Base-by-base conservation (phyloP, 2,113 vertebrate genomes). In the Tylochromis polylepis region DNA sequence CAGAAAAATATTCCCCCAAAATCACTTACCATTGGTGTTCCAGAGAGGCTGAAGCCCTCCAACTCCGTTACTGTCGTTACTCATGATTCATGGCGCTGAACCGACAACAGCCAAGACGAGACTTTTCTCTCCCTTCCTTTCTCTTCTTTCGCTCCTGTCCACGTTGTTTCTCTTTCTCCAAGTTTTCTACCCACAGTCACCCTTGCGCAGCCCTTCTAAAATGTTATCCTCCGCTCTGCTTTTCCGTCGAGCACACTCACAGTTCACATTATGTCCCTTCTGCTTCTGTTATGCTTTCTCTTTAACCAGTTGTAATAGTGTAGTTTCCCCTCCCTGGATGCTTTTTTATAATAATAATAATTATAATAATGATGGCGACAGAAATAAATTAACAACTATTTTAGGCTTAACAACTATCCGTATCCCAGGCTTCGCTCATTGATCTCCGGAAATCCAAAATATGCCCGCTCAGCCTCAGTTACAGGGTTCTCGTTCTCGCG, bases 1-100 rank as follows among this genome's bases (percentile, higher is more conserved):
- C 70, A 75, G 38, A 46, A 24, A 49, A 1, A 75, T 43, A n/a
- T 0, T 27, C 29, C 24, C 24, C n/a, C 0, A 38, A 31, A 10
- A 49, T 22, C 2, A 95, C 94, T 95, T 83, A 95, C 94, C 94
- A 5, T n/a, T 93, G 72, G 87, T 91, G 92, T 85, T 93, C 94
- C 92, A 95, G 72, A 81, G 75, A 43, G 92, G 85, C 86, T 87
- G 86, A 5, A 91, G 77, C 84, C 84, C 92, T 46, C 59, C 87
- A 46, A 22, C 67, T 90, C 91, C 93, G 81, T 55, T 79, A 31
- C 85, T 92, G 84, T 84, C 86, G 83, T 95, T 90, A 92, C 88
- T 93, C 94, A 95, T 95, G 85, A 82, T 93, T 92, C 93, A 91
- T 92, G 81, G 41, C 67, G 67, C 41, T 75, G 24, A 46, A 20